phyloP scores from a whole-genome alignment of 2,888 invertebrate species.

The Rhingia rostrata region DNA sequence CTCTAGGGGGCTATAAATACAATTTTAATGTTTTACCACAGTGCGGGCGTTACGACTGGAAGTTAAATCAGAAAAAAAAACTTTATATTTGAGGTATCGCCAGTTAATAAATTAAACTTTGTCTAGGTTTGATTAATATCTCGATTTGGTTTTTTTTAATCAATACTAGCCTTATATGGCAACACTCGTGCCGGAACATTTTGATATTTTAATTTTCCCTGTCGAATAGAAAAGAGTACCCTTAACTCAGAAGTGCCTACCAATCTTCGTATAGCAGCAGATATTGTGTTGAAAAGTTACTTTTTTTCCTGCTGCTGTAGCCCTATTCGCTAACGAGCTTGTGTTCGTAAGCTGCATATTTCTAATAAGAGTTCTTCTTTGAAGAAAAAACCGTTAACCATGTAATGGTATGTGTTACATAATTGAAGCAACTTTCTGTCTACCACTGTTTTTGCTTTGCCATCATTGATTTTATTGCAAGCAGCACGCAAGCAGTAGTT shows the following conservation, averaged over 20 bases:
- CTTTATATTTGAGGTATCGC: too few species aligned
- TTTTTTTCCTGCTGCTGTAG: slow-evolving; percentile 6
- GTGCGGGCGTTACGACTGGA: too few species aligned
- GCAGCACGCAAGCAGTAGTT: slow-evolving; percentile 51
- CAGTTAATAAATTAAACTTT: too few species aligned
- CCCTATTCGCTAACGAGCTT: slow-evolving; percentile 24
- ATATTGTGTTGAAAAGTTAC: slow-evolving; percentile 39
- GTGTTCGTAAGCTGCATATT: slow-evolving; percentile 13
- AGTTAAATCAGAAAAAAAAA: too few species aligned
- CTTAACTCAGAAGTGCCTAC: background rate
- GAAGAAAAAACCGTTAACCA: slow-evolving; percentile 12
- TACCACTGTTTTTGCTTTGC: slow-evolving; percentile 27
- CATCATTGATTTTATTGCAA: slow-evolving; percentile 64
- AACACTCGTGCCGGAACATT: background rate
- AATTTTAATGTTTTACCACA: too few species aligned
- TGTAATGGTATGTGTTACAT: slow-evolving; percentile 15
- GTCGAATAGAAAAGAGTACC: background rate
- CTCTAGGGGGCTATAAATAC: too few species aligned
- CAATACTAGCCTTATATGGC: background rate
- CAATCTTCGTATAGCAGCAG: background rate
- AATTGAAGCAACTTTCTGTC: slow-evolving; percentile 55
- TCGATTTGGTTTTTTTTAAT: too few species aligned
- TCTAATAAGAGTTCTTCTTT: slow-evolving; percentile 5
- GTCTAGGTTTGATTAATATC: too few species aligned
- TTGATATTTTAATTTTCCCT: slow-evolving; percentile 33